These are phyloP conservation scores for Xestobium rufovillosum DNA, from an alignment of 2,888 invertebrate genomes.

Conservation along the genomic window DNA sequence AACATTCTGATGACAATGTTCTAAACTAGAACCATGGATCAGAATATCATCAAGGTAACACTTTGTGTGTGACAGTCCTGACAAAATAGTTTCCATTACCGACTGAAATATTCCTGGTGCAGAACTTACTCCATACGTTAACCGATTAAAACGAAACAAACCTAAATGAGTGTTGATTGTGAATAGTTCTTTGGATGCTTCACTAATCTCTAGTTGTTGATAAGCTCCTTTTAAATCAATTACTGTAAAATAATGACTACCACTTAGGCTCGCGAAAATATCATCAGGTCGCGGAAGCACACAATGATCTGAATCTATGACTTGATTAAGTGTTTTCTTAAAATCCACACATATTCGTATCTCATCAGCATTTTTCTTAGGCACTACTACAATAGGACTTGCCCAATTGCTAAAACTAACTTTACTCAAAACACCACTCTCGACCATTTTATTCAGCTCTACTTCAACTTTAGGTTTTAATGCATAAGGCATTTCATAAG, in stretches of 20 bases:
- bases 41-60: constrained; percentile 26
- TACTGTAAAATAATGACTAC: constrained; percentile 24
- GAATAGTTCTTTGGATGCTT: constrained; percentile 21
- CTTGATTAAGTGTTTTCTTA: constrained; percentile 27
- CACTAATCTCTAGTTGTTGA: constrained; percentile 25
- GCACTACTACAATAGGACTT: constrained; percentile 31
- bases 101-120: constrained; percentile 25
- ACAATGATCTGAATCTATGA: constrained; percentile 26
- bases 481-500: constrained; percentile 23
- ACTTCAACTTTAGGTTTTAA: constrained; percentile 22
- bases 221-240: constrained; percentile 28
- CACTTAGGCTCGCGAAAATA: constrained; percentile 27
- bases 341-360: constrained; percentile 33
- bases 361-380: constrained; percentile 24
- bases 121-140: constrained; percentile 26
- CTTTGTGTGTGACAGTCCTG: constrained; percentile 13
- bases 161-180: constrained; percentile 28
- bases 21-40: constrained; percentile 14
- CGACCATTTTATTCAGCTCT: constrained; percentile 21
- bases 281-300: constrained; percentile 30
- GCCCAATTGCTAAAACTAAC: constrained; percentile 27
- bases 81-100: constrained; percentile 16
- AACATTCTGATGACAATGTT: constrained; percentile 18
- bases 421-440: constrained; percentile 20
- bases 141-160: constrained; percentile 23